These are phyloP conservation scores for Drosophila antonietae DNA, from an alignment of 2,888 invertebrate genomes.

Conservation along the genomic window DNA sequence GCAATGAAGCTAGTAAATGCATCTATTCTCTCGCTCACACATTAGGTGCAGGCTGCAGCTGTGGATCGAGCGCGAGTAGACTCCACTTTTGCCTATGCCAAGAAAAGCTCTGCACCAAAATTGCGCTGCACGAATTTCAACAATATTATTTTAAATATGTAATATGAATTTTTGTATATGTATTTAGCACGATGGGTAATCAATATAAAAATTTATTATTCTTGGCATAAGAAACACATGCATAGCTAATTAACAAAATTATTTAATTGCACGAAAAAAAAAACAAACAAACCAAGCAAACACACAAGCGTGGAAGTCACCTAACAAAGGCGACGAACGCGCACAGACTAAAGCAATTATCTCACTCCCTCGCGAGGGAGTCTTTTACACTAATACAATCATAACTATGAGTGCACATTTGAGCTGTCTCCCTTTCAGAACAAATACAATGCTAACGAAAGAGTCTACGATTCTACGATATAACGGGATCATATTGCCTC, in stretches of 20 bases:
- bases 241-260: background rate
- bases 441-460: background rate
- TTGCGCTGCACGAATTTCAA: background rate
- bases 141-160: background rate
- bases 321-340: background rate
- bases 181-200: background rate
- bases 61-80: background rate
- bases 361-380: background rate
- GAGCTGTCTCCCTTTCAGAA: background rate
- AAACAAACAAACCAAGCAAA: background rate
- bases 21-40: background rate
- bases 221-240: background rate
- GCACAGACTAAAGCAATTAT: slow-evolving; percentile 4
- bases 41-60: background rate
- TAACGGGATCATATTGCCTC: background rate
- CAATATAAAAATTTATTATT: background rate
- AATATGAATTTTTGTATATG: background rate
- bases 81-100: background rate
- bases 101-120: background rate
- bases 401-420: background rate
- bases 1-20: background rate
- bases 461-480: background rate
- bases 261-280: background rate
- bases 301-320: background rate
- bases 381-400: background rate